These are phyloP conservation scores for Camponotus vicinus DNA, from an alignment of 1,140 invertebrate species.

Conservation along the genomic window DNA sequence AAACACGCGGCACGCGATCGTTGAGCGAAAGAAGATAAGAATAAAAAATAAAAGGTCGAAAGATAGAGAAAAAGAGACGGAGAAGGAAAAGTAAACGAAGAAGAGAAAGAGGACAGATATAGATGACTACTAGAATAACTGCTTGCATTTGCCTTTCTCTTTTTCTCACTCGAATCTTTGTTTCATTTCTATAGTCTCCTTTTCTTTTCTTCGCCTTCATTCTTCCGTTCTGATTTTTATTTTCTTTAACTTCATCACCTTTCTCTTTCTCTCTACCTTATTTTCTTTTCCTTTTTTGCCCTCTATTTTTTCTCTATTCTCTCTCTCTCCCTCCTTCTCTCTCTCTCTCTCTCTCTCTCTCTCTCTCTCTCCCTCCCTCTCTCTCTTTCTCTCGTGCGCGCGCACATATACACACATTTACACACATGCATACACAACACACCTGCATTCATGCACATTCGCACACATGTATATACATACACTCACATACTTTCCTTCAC, in stretches of 20 bases:
- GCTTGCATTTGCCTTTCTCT: conserved; percentile 49
- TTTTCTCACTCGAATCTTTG: conserved; percentile 39
- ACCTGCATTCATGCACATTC: too few relatives aligned
- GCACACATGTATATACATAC: too few relatives aligned
- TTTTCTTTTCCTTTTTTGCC: conserved; percentile 74
- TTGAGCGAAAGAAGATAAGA: neutral
- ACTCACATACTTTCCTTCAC: conserved; percentile 9
- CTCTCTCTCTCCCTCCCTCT: neutral
- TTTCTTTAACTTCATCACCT: conserved; percentile 22
- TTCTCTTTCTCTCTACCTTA: conserved; percentile 43
- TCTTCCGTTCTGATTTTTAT: conserved; percentile 62
- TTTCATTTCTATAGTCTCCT: conserved; percentile 38
- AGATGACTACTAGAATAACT: conserved; percentile 55
- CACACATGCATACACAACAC: too few relatives aligned
- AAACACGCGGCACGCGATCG: conserved; percentile 31
- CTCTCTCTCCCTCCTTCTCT: neutral
- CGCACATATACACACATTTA: too few relatives aligned
- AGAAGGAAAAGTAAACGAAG: conserved; percentile 60
- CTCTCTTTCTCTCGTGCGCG: neutral
- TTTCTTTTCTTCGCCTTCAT: conserved; percentile 67
- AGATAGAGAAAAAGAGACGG: conserved; percentile 43
- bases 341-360: neutral
- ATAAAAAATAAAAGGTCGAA: conserved; percentile 53
- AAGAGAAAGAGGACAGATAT: conserved; percentile 56
- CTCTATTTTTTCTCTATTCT: neutral